Conservation (phyloP, 2,888 invertebrate species). For the Malthinus seriepunctatus region DNA sequence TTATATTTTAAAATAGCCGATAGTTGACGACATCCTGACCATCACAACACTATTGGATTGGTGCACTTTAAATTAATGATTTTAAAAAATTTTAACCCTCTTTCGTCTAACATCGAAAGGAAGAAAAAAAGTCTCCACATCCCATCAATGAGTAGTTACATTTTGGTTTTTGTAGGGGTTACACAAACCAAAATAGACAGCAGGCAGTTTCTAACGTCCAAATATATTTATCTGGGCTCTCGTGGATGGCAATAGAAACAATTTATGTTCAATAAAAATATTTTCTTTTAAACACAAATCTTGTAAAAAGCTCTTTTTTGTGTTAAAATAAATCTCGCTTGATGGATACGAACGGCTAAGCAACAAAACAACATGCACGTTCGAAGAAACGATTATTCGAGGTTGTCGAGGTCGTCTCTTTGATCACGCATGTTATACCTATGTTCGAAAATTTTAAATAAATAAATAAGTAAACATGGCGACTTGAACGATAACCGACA, state of each 20-base stretch:
- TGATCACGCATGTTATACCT: conserved; percentile 25
- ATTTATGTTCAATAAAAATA: conserved; percentile 13
- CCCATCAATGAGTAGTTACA: neutral
- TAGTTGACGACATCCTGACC: conserved; percentile 18
- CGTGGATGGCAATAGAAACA: conserved; percentile 11
- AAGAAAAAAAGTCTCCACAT: too few species aligned
- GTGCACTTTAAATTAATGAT: conserved; percentile 7
- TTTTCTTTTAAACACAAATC: conserved; percentile 20
- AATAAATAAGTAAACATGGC: too few species aligned
- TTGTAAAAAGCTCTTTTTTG: conserved; percentile 17
- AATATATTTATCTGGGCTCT: conserved; percentile 8
- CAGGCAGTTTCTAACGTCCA: conserved; percentile 10
- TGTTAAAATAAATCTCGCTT: conserved; percentile 24
- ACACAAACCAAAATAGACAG: conserved; percentile 3
- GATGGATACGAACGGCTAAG: conserved; percentile 24
- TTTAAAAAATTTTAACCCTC: neutral
- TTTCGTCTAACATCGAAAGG: too few species aligned
- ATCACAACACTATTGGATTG: conserved; percentile 5
- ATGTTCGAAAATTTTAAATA: neutral
- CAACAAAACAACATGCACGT: conserved; percentile 27
- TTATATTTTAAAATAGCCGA: conserved; percentile 29
- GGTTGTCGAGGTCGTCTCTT: conserved; percentile 25
- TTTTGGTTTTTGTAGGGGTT: neutral
- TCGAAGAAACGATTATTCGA: conserved; percentile 30
- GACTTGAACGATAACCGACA: too few species aligned